A percentile compares a stretch with the other conserved stretches of the same genome.
Evolutionary conservation across 1,140 invertebrate genomes (phyloP).

Genomic region (Bombus difficillimus): DNA sequence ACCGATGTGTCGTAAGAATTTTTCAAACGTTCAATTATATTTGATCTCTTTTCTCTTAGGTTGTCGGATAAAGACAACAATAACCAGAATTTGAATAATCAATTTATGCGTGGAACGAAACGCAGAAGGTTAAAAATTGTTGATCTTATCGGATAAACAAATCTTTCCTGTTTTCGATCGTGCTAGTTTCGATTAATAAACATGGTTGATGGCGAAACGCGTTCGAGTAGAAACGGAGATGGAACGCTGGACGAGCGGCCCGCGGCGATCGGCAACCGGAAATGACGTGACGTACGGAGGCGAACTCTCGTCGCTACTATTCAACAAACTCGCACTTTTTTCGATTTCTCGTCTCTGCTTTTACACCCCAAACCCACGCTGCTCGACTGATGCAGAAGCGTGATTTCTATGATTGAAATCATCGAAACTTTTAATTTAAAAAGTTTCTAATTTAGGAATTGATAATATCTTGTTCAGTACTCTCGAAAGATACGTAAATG

Average conservation of each 20-base stretch:
- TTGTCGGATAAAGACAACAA: fast-evolving
- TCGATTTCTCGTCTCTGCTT: background rate
- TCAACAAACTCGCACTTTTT: background rate
- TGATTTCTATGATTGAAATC: no score
- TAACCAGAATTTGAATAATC: no score
- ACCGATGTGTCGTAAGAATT: no score
- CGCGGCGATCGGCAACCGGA: constrained; percentile 53
- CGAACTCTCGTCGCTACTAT: background rate
- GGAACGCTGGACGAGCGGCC: constrained; percentile 18
- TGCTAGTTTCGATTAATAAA: constrained; percentile 7
- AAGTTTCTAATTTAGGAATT: no score
- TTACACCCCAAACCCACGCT: background rate
- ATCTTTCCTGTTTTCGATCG: constrained; percentile 15
- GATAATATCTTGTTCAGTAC: no score
- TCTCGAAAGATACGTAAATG: no score
- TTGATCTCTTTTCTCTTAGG: no score
- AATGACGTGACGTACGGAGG: constrained; percentile 36
- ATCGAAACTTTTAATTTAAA: no score
- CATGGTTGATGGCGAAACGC: background rate
- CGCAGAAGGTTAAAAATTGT: no score
- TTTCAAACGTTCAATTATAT: fast-evolving
- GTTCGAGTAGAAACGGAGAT: constrained; percentile 38
- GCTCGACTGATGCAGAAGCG: no score
- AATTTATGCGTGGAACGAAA: no score
- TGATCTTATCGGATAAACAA: no score